Evolutionary conservation across 2,113 vertebrate species (phyloP).

Genomic region (Sphyrna mokarran): DNA sequence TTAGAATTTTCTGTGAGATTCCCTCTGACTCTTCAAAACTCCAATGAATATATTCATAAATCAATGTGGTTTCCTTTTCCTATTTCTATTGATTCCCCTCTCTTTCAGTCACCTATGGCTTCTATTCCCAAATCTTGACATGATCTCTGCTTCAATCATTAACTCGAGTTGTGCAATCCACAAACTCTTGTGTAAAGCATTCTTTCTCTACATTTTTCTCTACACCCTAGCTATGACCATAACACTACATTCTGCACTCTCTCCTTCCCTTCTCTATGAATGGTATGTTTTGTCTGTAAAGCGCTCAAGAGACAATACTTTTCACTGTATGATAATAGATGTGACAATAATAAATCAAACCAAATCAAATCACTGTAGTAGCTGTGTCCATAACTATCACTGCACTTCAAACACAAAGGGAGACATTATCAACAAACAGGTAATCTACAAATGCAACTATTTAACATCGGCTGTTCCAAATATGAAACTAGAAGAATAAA

Average conservation of each 20-base stretch:
- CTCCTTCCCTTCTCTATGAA: too few relatives aligned
- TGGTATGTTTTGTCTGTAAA: too few relatives aligned
- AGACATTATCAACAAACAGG: neutral
- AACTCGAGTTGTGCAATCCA: neutral
- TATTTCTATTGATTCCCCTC: neutral
- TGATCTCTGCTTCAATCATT: neutral
- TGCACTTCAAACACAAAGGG: neutral
- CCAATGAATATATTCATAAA: too few relatives aligned
- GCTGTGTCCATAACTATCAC: neutral
- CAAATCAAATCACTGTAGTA: neutral
- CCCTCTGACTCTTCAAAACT: too few relatives aligned
- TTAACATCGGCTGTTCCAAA: neutral
- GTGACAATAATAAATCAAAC: too few relatives aligned
- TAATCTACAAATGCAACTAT: neutral
- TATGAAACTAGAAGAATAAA: too few relatives aligned
- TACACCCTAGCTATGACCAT: too few relatives aligned
- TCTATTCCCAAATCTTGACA: neutral
- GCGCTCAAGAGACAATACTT: too few relatives aligned
- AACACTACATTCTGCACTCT: too few relatives aligned
- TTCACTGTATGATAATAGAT: too few relatives aligned
- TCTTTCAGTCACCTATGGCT: neutral
- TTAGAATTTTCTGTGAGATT: too few relatives aligned
- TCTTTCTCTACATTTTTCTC: neutral
- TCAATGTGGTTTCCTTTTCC: neutral
- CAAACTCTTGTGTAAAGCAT: neutral